Base-by-base conservation (phyloP, 2,888 invertebrate species). In the Harpalus rubripes region DNA sequence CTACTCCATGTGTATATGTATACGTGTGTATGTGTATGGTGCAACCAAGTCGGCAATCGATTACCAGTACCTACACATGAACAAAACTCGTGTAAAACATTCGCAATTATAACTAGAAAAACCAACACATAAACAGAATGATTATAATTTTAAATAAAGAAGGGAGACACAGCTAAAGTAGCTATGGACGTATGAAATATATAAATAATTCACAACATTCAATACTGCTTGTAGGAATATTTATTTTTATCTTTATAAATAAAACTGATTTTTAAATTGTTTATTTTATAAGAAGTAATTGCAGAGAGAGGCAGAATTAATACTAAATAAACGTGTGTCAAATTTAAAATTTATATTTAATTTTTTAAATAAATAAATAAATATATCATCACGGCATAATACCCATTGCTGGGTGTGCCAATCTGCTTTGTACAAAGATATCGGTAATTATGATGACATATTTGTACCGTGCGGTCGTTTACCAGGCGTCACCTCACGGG, bases 161-260 rank as follows among this genome's bases (percentile, higher is more conserved):
- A 10, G 12, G 44, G 44, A 52, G 44, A 12, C 8, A 2, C 44
- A 52, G 44, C 3, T 22, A 22, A 22, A 22, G 22, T 22, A 22
- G 22, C 1, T 22, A 22, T 22, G n/a, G 1, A 2, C 22, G 32
- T 32, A 32, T 32, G 32, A 32, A 32, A 32, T 52, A 52, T 52
- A 52, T 52, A 4, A 52, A 52, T 52, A 52, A 52, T 52, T 52
- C 44, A 52, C 44, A 12, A 52, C 44, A 52, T 52, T 52, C 1
- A 52, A 52, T 52, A 52, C 10, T 52, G 8, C 44, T 2, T 52
- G 44, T 12, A 32, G 44, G 10, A 52, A 8, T 52, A 8, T 8
- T 12, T 52, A 52, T 52, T 52, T 52, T 52, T 52, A 44, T 52
- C 44, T 52, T 52, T 52, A 52, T 52, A 52, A 52, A 52, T 52